phyloP scores from a whole-genome alignment of 2,888 invertebrate genomes.

The Lepidochrysops patricia region DNA sequence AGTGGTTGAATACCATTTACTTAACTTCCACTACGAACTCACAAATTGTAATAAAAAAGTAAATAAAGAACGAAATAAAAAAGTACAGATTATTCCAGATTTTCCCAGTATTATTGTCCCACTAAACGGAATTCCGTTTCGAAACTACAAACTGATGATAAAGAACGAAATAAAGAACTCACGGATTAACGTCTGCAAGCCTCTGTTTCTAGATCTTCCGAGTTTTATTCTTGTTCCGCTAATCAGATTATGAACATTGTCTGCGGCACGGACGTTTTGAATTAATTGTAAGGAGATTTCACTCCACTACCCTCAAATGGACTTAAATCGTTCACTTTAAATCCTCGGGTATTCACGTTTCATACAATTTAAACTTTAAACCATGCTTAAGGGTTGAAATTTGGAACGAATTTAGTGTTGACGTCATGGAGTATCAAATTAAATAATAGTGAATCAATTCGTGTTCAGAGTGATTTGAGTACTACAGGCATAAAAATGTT shows the following conservation, averaged over 20 bases:
- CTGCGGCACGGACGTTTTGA: slow-evolving; percentile 30
- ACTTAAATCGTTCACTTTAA: slow-evolving; percentile 17
- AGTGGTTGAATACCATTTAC: too few relatives aligned
- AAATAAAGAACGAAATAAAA: too few relatives aligned
- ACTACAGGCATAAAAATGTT: too few relatives aligned
- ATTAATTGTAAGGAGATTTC: slow-evolving; percentile 41
- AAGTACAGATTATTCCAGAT: neutral
- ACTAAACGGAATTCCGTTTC: neutral
- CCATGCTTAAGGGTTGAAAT: neutral
- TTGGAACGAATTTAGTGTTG: neutral
- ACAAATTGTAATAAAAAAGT: too few relatives aligned
- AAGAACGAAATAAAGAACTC: neutral
- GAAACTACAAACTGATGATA: neutral
- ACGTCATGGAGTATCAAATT: too few relatives aligned
- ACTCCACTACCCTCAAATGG: slow-evolving; percentile 30
- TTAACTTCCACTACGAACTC: too few relatives aligned
- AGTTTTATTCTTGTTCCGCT: slow-evolving; percentile 31
- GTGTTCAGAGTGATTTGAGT: too few relatives aligned
- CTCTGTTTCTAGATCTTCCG: slow-evolving; percentile 14
- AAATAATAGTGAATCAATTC: too few relatives aligned
- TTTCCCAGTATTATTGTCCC: too few relatives aligned
- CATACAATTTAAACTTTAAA: neutral
- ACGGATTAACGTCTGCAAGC: slow-evolving; percentile 26
- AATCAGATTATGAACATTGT: slow-evolving; percentile 35
- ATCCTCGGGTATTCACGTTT: neutral